These are phyloP conservation scores for Phyllotreta cruciferae DNA, from an alignment of 2,888 invertebrate species.

Conservation along the genomic window DNA sequence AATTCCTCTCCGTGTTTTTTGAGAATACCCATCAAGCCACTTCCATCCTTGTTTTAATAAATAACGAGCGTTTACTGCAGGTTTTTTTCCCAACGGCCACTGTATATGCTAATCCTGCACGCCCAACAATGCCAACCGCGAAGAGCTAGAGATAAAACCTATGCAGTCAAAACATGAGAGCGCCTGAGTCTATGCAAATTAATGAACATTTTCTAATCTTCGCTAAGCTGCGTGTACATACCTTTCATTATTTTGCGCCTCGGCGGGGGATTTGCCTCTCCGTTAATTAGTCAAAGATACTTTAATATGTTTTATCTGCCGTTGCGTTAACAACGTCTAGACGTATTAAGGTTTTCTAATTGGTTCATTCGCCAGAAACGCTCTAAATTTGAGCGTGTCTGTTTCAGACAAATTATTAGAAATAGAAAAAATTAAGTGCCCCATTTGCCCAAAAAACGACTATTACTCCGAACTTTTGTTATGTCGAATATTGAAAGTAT, in stretches of 20 bases:
- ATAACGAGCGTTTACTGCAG: conserved; percentile 26
- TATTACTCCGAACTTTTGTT: too few species aligned
- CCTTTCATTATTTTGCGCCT: conserved; percentile 28
- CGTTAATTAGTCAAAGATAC: conserved; percentile 27
- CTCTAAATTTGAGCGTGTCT: not conserved
- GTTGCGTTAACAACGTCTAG: conserved; percentile 25
- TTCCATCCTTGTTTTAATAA: conserved; percentile 24
- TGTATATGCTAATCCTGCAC: conserved; percentile 35
- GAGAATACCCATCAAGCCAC: conserved; percentile 13
- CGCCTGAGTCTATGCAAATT: conserved; percentile 43
- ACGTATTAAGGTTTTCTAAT: conserved; percentile 18
- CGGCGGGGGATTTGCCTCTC: conserved; percentile 19
- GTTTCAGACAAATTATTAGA: not conserved
- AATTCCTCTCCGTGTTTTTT: not conserved
- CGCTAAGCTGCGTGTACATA: conserved; percentile 36
- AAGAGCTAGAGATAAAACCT: conserved; percentile 35
- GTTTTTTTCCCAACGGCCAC: conserved; percentile 26
- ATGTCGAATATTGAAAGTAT: too few species aligned
- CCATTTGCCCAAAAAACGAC: not conserved
- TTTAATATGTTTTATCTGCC: conserved; percentile 24
- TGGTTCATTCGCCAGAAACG: conserved; percentile 2
- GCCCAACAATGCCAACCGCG: conserved; percentile 29
- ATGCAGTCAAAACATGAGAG: conserved; percentile 34
- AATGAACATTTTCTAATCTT: conserved; percentile 40
- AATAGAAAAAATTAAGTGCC: conserved; percentile 1